These are phyloP conservation scores for Hylomyscus alleni DNA, from an alignment of 2,797 vertebrate species.

Conservation along the genomic window DNA sequence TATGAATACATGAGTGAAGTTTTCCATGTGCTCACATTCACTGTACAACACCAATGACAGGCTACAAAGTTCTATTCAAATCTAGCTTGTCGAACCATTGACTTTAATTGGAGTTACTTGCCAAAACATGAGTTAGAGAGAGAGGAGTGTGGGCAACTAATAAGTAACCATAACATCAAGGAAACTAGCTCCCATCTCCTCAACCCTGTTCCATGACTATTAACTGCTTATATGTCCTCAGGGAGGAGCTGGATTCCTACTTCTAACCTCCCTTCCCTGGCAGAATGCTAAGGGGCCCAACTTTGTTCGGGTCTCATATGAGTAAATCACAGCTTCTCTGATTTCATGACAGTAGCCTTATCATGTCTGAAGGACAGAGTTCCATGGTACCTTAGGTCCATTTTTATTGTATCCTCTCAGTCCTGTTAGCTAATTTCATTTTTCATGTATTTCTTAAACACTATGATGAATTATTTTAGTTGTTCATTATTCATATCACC, in stretches of 20 bases:
- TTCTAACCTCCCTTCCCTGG: neutral
- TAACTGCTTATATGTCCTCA: neutral
- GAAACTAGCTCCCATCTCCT: neutral
- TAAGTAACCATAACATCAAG: neutral
- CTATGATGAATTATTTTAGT: constrained; percentile 55
- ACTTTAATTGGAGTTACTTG: neutral
- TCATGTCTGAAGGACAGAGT: neutral
- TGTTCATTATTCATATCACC: constrained; percentile 26
- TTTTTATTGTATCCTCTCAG: constrained; percentile 35
- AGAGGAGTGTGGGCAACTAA: neutral
- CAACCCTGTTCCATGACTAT: neutral
- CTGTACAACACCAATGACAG: neutral
- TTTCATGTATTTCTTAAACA: neutral
- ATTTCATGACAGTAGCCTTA: neutral
- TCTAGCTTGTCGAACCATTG: neutral
- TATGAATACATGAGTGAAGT: constrained; percentile 6
- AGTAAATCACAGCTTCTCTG: neutral
- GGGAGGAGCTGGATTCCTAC: neutral
- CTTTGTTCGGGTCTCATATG: neutral
- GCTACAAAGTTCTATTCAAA: neutral
- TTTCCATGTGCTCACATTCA: neutral
- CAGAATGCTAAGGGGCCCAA: neutral
- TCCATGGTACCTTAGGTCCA: neutral
- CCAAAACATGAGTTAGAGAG: neutral
- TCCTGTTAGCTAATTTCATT: constrained; percentile 38